Base-by-base conservation (phyloP, 2,113 vertebrate genomes). In the Megalops atlanticus region DNA sequence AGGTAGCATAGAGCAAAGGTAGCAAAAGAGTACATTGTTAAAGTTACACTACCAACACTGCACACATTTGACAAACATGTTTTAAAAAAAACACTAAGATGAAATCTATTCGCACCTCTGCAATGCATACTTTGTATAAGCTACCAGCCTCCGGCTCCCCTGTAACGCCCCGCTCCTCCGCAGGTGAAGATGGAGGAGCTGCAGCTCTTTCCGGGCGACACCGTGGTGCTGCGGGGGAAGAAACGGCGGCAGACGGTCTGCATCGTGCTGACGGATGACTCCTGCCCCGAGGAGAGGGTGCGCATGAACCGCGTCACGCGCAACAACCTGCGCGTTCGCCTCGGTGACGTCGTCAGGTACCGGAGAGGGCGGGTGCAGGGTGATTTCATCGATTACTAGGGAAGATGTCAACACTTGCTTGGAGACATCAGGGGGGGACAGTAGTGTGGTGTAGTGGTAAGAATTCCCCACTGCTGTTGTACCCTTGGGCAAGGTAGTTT, bases 121-220 rank as follows among this genome's bases (percentile, higher is more conserved):
- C 16, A 12, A 49, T 8, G 45, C 8, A 49, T 49, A n/a, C 8
- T 49, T 49, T 49, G 45, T 49, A 16, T 12, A 49, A 12, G 45
- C 45, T 12, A 12, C 16, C 45, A 49, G 8, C 16, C 15, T n/a
- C 4, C 10, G 11, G 33, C 11, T n/a, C 15, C 1, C 6, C 73
- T 35, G 21, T 75, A 12, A 35, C 15, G 4, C 5, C 21, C 43
- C 40, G 21, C 10, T 11, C 0, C 33, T 49, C 18, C n/a, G n/a
- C 84, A 91, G 91, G 81, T 45, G 0, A 92, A 92, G 80, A 92
- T 90, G 86, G 90, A 91, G 78, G 89, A 91, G 82, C 84, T 92
- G 78, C 89, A 91, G 85, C 76, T 92, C 68, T 92, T 92, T 74
- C 89, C 90, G 0, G 91, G 91, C 0, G 91, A 92, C 84, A 91